Evolutionary conservation across 2,797 vertebrate species (phyloP).

Genomic region (Simalia tracyae): DNA sequence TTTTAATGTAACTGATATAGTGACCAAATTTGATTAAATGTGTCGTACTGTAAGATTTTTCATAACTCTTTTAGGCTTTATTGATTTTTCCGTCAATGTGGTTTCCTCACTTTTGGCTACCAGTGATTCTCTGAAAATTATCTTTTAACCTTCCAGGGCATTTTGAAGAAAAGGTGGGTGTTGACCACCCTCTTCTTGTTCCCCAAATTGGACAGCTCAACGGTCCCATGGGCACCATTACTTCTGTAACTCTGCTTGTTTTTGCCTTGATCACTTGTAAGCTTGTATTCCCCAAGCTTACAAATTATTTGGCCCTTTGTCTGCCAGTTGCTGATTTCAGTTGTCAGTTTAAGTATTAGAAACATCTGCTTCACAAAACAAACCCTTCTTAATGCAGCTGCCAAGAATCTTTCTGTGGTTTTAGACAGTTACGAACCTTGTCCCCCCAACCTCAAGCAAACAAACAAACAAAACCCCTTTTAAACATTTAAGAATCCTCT

Average conservation of each 20-base stretch:
- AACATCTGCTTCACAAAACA: neutral
- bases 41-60: too few relatives aligned
- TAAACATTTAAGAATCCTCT: neutral
- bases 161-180: neutral
- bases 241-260: neutral
- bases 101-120: too few relatives aligned
- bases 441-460: neutral
- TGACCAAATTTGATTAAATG: too few relatives aligned
- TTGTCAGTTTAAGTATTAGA: neutral
- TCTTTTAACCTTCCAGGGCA: too few relatives aligned
- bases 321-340: neutral
- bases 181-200: neutral
- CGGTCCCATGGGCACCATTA: neutral
- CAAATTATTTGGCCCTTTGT: too few relatives aligned
- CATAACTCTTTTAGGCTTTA: too few relatives aligned
- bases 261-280: neutral
- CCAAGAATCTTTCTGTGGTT: neutral
- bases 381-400: neutral
- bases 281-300: neutral
- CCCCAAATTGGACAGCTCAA: neutral
- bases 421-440: neutral
- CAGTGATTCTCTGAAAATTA: too few relatives aligned
- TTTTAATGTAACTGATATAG: too few relatives aligned
- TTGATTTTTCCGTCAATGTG: too few relatives aligned
- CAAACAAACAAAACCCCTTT: neutral